Evolutionary conservation across 2,113 vertebrate species (phyloP).

Genomic region (Zapornia atra): DNA sequence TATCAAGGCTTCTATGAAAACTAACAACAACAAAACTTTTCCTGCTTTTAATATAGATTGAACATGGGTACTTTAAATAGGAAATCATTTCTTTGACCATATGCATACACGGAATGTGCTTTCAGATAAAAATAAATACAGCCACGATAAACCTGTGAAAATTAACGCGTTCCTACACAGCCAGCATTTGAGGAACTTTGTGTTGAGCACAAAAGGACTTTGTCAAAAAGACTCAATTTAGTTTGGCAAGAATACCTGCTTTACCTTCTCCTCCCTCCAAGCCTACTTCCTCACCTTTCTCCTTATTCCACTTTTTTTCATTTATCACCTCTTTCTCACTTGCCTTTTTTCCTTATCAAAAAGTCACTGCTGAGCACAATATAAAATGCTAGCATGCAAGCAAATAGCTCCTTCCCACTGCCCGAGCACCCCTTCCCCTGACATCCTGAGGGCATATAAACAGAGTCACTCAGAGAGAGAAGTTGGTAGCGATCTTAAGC

Average conservation of each 20-base stretch:
- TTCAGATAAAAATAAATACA: background rate
- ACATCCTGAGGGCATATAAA: background rate
- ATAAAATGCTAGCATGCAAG: background rate
- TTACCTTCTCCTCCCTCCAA: background rate
- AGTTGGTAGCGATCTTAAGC: background rate
- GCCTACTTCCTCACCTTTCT: background rate
- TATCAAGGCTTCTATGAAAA: slow-evolving; percentile 11
- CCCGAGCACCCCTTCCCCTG: background rate
- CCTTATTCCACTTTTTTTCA: slow-evolving; percentile 4
- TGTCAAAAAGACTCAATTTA: background rate
- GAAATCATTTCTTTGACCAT: background rate
- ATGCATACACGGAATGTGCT: background rate
- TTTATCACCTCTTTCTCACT: background rate
- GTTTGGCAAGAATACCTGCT: background rate
- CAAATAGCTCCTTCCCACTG: background rate
- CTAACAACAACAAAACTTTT: slow-evolving; percentile 21
- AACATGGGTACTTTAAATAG: background rate
- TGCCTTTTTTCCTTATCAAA: background rate
- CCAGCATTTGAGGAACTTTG: background rate
- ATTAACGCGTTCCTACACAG: background rate
- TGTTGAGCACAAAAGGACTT: background rate
- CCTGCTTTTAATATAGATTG: background rate
- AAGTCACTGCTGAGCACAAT: slow-evolving; percentile 12
- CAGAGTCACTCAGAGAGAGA: background rate
- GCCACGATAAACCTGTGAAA: background rate